Percentiles rank a stretch among this genome's conserved stretches.
Conservation (phyloP, 2,888 invertebrate species). For the Orthosia gothica region DNA sequence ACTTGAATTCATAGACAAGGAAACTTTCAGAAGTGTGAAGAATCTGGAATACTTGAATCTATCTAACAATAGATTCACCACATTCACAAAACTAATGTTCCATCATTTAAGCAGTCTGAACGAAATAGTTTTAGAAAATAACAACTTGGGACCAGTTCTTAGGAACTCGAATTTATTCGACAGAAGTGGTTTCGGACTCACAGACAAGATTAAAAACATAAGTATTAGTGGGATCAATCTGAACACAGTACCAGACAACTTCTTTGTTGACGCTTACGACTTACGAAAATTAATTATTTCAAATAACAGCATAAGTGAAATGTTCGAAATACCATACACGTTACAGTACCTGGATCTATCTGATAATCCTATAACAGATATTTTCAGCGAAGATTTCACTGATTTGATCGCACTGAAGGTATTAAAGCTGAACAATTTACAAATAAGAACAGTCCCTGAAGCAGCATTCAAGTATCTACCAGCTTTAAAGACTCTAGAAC, state of each 20-base stretch:
- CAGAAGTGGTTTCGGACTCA: slow-evolving; percentile 82
- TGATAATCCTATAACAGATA: slow-evolving; percentile 89
- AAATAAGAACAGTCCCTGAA: slow-evolving; percentile 88
- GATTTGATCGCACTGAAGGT: slow-evolving; percentile 89
- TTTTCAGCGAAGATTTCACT: slow-evolving; percentile 88
- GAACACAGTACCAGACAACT: slow-evolving; percentile 81
- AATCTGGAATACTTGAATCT: slow-evolving; percentile 86
- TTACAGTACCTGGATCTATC: slow-evolving; percentile 92
- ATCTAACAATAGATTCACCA: slow-evolving; percentile 84
- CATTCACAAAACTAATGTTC: slow-evolving; percentile 82
- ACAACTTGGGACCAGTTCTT: slow-evolving; percentile 83
- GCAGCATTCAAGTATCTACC: slow-evolving; percentile 91
- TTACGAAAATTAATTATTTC: slow-evolving; percentile 86
- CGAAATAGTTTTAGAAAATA: slow-evolving; percentile 86
- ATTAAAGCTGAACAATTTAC: slow-evolving; percentile 91
- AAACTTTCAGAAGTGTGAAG: slow-evolving; percentile 81
- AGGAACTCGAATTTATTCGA: slow-evolving; percentile 81
- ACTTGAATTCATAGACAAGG: slow-evolving; percentile 80
- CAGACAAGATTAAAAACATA: slow-evolving; percentile 79
- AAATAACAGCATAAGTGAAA: slow-evolving; percentile 89
- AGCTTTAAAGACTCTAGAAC: slow-evolving; percentile 87
- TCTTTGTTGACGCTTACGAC: slow-evolving; percentile 86
- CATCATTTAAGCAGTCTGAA: slow-evolving; percentile 82
- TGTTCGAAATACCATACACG: slow-evolving; percentile 91
- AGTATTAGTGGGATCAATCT: slow-evolving; percentile 82